Conservation (phyloP, 2,113 vertebrate species). For the Coptodon bakossiorum region DNA sequence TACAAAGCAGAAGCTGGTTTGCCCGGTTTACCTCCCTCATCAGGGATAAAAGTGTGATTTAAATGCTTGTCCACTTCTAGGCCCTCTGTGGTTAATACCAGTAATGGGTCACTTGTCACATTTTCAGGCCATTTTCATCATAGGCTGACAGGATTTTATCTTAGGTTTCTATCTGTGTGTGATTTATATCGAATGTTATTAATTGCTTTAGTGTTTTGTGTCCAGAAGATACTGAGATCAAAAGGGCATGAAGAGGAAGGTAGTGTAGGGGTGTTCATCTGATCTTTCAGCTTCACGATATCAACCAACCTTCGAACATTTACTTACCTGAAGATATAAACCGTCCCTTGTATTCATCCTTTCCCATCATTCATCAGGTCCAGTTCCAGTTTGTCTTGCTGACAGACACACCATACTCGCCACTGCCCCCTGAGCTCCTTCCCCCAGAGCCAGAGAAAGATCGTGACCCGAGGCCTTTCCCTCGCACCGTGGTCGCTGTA, state of each 20-base stretch:
- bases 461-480: slow-evolving; percentile 78
- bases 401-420: slow-evolving; percentile 93
- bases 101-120: background rate
- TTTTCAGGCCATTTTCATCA: background rate
- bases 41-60: slow-evolving; percentile 26
- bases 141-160: background rate
- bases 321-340: background rate
- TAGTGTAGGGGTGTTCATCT: background rate
- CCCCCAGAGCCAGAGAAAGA: slow-evolving; percentile 79
- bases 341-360: background rate
- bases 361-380: slow-evolving; percentile 70
- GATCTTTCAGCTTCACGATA: background rate
- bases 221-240: background rate
- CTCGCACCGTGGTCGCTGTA: slow-evolving; percentile 91
- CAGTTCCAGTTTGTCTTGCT: slow-evolving; percentile 97
- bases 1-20: slow-evolving; percentile 2
- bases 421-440: slow-evolving; percentile 85
- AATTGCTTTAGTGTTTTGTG: background rate
- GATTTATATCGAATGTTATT: slow-evolving; percentile 32
- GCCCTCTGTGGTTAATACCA: slow-evolving; percentile 3
- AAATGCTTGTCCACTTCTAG: background rate
- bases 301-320: background rate
- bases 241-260: background rate
- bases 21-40: background rate
- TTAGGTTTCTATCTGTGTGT: background rate